Evolutionary conservation across 2,888 invertebrate species (phyloP).

Genomic region (Hydrotaea diabolus): DNA sequence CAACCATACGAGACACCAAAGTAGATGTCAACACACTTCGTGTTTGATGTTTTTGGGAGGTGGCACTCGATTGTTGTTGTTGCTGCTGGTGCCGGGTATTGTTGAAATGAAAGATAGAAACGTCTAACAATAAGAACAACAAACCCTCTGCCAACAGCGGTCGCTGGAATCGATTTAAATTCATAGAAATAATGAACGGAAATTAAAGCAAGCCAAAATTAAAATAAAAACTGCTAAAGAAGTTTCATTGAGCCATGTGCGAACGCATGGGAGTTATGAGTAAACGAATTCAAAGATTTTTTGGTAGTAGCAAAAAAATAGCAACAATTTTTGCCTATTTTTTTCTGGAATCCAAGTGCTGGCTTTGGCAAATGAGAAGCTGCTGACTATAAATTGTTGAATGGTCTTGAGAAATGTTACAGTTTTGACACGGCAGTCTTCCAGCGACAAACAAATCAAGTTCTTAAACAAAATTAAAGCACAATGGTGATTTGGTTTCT

Average conservation of each 20-base stretch:
- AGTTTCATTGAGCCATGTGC: conserved; percentile 16
- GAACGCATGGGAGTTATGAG: not conserved
- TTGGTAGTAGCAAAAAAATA: not conserved
- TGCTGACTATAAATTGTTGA: conserved; percentile 40
- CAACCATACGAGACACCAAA: not conserved
- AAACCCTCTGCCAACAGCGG: not conserved
- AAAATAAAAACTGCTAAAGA: conserved; percentile 6
- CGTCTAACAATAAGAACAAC: conserved; percentile 1
- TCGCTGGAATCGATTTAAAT: conserved; percentile 31
- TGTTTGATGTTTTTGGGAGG: not conserved
- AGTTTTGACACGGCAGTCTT: conserved; percentile 25
- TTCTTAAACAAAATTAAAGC: not conserved
- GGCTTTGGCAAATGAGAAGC: conserved; percentile 1
- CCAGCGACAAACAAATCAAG: conserved; percentile 4
- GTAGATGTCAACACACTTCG: not conserved
- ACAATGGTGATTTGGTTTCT: conserved; percentile 35
- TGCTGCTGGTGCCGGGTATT: not conserved
- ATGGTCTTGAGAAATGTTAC: not conserved
- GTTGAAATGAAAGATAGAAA: not conserved
- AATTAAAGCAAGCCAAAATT: conserved; percentile 34
- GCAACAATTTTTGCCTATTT: conserved; percentile 9
- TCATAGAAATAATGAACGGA: conserved; percentile 52
- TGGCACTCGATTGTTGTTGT: not conserved
- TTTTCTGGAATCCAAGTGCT: not conserved
- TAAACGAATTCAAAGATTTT: not conserved